Conservation (phyloP, 2,888 invertebrate genomes). For the Alitta virens region DNA sequence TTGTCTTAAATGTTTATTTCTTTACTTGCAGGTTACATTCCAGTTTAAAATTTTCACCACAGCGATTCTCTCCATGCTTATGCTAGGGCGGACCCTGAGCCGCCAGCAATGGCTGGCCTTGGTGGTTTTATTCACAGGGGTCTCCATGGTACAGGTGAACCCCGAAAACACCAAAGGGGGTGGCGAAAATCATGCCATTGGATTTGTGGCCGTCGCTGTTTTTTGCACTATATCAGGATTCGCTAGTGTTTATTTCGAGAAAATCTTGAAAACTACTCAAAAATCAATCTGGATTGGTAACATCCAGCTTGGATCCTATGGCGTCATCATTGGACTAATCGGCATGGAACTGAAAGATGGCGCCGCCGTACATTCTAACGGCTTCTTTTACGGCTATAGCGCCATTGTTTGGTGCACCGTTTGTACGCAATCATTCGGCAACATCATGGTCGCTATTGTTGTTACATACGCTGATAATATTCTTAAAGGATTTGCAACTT, state of each 20-base stretch:
- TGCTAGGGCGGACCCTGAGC: constrained; percentile 55
- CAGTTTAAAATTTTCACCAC: constrained; percentile 62
- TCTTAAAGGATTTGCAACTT: constrained; percentile 86
- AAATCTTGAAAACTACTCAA: neutral
- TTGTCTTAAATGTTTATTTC: neutral
- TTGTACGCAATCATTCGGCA: constrained; percentile 85
- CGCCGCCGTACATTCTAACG: neutral
- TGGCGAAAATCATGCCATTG: no score
- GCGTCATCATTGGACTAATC: neutral
- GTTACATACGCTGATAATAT: constrained; percentile 99
- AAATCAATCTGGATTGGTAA: neutral
- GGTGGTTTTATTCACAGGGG: constrained; percentile 57
- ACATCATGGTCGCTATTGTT: constrained; percentile 92
- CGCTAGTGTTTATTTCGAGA: neutral
- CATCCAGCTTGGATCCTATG: neutral
- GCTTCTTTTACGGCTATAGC: neutral
- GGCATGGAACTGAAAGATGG: neutral
- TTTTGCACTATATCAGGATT: neutral
- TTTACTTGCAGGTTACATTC: constrained; percentile 57
- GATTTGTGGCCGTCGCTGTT: neutral
- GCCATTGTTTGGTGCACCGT: constrained; percentile 66
- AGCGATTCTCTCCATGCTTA: constrained; percentile 59
- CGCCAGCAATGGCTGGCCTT: constrained; percentile 59
- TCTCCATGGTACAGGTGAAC: constrained; percentile 58
- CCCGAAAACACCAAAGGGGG: no score